phyloP scores from a whole-genome alignment of 1,140 invertebrate species.

The Drosophila sproati region DNA sequence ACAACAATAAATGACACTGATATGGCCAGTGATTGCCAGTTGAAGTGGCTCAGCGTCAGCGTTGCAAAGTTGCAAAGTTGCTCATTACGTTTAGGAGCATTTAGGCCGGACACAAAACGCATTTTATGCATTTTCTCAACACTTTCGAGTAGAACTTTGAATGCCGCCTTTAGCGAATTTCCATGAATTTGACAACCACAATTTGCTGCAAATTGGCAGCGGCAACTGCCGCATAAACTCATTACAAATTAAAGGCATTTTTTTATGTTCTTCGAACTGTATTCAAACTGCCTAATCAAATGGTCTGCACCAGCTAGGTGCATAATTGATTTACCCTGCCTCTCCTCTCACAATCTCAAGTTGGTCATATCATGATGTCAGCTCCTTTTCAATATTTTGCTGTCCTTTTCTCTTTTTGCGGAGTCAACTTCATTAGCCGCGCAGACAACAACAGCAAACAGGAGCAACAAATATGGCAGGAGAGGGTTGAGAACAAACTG shows the following conservation, averaged over 20 bases:
- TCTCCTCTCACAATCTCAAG: conserved; percentile 20
- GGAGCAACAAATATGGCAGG: conserved; percentile 15
- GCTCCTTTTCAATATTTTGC: conserved; percentile 1
- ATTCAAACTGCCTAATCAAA: not conserved
- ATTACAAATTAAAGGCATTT: conserved; percentile 4
- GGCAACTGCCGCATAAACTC: not conserved
- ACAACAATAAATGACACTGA: conserved; percentile 37
- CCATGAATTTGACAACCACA: no score
- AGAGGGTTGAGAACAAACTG: conserved; percentile 47
- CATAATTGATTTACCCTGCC: conserved; percentile 11
- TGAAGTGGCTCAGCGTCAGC: not conserved
- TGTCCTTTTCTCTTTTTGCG: conserved; percentile 4
- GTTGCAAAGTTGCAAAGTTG: not conserved
- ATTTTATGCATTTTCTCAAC: conserved; percentile 11
- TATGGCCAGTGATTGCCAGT: conserved; percentile 26
- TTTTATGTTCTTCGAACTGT: not conserved
- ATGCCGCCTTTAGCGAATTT: not conserved
- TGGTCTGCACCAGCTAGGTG: conserved; percentile 2
- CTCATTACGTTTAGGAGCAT: conserved; percentile 21
- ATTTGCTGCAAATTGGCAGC: no score
- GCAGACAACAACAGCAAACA: conserved; percentile 30
- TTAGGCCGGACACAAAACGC: conserved; percentile 17
- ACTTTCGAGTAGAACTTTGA: not conserved
- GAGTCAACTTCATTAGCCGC: conserved; percentile 70
- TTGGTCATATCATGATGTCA: conserved; percentile 6